A percentile compares a stretch with the other conserved stretches of the same genome.
Conservation (phyloP, 2,797 vertebrate species). For the Arnoldichthys spilopterus region DNA sequence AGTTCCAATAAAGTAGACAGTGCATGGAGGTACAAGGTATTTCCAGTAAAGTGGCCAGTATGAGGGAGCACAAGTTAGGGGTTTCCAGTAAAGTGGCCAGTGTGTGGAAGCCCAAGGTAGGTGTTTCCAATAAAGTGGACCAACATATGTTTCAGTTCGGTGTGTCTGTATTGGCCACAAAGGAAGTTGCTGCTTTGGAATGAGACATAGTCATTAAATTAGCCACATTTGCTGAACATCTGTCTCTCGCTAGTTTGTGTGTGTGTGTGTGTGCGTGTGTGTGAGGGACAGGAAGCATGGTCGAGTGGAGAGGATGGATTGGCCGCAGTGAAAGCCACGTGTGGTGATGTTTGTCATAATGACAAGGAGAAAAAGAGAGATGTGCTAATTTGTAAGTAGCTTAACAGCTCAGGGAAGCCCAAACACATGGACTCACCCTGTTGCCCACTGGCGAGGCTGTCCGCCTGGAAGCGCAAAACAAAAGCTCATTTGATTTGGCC, state of each 20-base stretch:
- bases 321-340: not conserved
- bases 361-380: constrained; percentile 27
- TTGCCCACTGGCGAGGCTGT: not conserved
- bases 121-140: not conserved
- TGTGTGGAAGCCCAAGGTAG: not conserved
- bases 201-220: not conserved
- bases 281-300: not conserved
- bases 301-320: not conserved
- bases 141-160: not conserved
- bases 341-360: constrained; percentile 38
- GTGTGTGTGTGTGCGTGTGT: not conserved
- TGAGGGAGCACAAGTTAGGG: not conserved
- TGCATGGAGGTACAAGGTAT: not conserved
- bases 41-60: not conserved
- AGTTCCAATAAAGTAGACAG: not conserved
- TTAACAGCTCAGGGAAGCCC: constrained; percentile 35
- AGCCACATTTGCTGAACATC: constrained; percentile 44
- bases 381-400: constrained; percentile 50
- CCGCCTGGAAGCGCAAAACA: constrained; percentile 18
- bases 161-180: not conserved
- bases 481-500: constrained; percentile 38
- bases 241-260: not conserved
- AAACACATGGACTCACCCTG: constrained; percentile 25
- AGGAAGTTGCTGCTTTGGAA: not conserved
- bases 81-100: not conserved